phyloP scores from a whole-genome alignment of 2,888 invertebrate genomes.

The Cephus spinipes region DNA sequence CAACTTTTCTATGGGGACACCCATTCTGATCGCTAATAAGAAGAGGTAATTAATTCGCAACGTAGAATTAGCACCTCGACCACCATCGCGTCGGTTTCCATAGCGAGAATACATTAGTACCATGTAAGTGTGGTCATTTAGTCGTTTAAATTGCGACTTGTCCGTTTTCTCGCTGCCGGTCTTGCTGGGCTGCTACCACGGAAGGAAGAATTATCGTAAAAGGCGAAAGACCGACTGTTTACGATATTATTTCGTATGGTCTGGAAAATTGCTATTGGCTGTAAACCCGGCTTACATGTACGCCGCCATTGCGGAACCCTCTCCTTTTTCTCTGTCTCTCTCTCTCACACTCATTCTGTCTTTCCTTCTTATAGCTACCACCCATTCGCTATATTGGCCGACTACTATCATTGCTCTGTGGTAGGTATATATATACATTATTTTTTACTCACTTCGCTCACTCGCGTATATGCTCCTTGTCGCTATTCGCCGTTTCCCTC shows the following conservation, averaged over 20 bases:
- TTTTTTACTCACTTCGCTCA: background rate
- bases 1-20: background rate
- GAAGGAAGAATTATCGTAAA: constrained; percentile 40
- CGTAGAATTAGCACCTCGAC: background rate
- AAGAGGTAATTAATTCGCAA: background rate
- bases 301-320: constrained; percentile 11
- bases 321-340: background rate
- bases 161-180: background rate
- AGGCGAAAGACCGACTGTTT: constrained; percentile 37
- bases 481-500: constrained; percentile 2
- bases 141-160: background rate
- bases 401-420: background rate
- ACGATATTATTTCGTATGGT: constrained; percentile 44
- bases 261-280: constrained; percentile 40
- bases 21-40: background rate
- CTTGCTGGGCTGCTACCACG: background rate
- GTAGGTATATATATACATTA: background rate
- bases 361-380: background rate
- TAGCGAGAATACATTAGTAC: background rate
- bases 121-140: background rate
- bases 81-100: background rate
- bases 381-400: background rate
- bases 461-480: background rate
- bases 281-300: constrained; percentile 31
- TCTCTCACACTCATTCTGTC: background rate